Evolutionary conservation across 2,113 vertebrate genomes (phyloP), one percentile per base, ranked within the genome.

Genomic region (Mesocricetus auratus): DNA sequence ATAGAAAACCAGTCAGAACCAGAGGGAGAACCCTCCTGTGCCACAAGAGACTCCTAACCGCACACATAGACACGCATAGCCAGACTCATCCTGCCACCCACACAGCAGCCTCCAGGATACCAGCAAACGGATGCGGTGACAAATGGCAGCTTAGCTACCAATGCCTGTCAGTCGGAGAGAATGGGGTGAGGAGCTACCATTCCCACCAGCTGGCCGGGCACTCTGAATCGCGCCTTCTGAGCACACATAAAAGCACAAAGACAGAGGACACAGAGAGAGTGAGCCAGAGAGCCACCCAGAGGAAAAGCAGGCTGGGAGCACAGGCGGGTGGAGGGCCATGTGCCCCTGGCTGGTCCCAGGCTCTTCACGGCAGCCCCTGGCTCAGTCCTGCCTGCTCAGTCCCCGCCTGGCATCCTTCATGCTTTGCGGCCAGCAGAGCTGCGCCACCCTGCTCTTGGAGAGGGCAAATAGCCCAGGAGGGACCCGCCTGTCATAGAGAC

Each of bases 221-320:
- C 97, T 97, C 97, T 86, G 96, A 97, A 98, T 98, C n/a, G 96
- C 98, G 97, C 98, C 98, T 97, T 98, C 97, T 96, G 91, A 98
- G 98, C 98, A 98, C 97, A 97, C 95, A 97, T 97, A 97, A 98
- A 98, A 98, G 98, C 98, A 98, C 98, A 98, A 98, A 98, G 98
- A 98, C 97, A 97, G 91, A 98, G 62, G 96, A 98, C n/a, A 56
- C 50, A 81, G 75, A 39, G 79, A 53, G 66, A 11, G 69, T 3
- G 42, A 24, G 82, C 50, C 7, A 50, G 60, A 93, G 89, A 50
- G 62, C 86, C 92, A 87, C 45, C 1, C 31, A 69, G 78, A 82
- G 90, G 60, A 82, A 88, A 91, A 75, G 92, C 95, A 91, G 93
- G 75, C 77, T 81, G 64, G 91, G 96, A 62, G 31, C 4, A 21